These are phyloP conservation scores for Habropoda laboriosa DNA, from an alignment of 1,140 invertebrate species.

Conservation along the genomic window DNA sequence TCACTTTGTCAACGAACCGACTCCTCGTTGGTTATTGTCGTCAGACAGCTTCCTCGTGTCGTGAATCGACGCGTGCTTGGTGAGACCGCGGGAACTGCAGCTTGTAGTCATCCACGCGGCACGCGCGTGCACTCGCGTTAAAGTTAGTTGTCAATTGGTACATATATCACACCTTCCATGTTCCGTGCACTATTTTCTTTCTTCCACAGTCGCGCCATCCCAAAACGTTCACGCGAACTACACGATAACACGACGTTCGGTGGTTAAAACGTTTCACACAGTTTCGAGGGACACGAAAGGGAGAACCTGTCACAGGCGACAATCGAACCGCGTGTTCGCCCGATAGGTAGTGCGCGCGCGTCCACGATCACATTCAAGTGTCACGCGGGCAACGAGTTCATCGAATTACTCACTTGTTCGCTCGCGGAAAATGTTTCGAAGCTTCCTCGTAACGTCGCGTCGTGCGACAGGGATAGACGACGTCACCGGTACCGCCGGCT, in stretches of 20 bases:
- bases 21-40: neutral
- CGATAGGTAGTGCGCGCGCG: neutral
- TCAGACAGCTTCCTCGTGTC: neutral
- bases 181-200: neutral
- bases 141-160: neutral
- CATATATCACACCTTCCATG: constrained; percentile 5
- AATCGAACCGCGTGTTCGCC: neutral
- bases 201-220: neutral
- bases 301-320: neutral
- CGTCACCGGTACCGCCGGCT: neutral
- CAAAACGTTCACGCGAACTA: neutral
- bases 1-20: constrained; percentile 26
- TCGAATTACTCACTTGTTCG: neutral
- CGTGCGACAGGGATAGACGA: neutral
- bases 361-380: constrained; percentile 31
- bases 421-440: too few species aligned
- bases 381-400: constrained; percentile 42
- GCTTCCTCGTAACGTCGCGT: neutral
- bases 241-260: neutral
- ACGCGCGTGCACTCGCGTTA: constrained; percentile 13
- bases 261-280: neutral
- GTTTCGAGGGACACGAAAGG: neutral
- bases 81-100: constrained; percentile 8
- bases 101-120: constrained; percentile 17
- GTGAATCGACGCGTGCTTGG: constrained; percentile 21